Percentiles rank a stretch among this genome's conserved stretches.
Conservation (phyloP, 2,888 invertebrate species). For the Troides helena region DNA sequence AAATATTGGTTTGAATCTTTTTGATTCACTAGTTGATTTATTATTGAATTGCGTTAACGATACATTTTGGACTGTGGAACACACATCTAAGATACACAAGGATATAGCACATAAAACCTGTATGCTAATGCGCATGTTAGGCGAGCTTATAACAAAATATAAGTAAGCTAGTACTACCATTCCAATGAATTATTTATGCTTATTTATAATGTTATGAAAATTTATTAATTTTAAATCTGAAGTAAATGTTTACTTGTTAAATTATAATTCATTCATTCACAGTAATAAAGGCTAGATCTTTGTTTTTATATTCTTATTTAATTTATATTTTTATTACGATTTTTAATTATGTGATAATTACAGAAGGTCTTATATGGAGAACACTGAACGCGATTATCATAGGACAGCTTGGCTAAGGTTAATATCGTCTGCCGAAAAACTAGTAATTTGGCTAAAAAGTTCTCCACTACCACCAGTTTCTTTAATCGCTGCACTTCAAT, state of each 20-base stretch:
- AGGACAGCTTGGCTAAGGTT: slow-evolving; percentile 63
- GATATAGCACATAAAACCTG: slow-evolving; percentile 77
- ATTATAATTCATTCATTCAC: too few species aligned
- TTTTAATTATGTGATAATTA: slow-evolving; percentile 29
- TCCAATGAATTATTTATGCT: too few species aligned
- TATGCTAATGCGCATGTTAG: slow-evolving; percentile 78
- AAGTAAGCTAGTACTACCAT: slow-evolving; percentile 52
- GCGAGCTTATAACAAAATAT: slow-evolving; percentile 78
- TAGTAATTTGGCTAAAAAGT: slow-evolving; percentile 56
- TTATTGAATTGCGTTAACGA: slow-evolving; percentile 77
- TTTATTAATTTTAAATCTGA: too few species aligned
- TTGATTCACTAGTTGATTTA: slow-evolving; percentile 74
- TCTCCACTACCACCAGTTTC: slow-evolving; percentile 61
- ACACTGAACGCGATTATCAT: slow-evolving; percentile 46
- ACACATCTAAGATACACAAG: slow-evolving; percentile 63
- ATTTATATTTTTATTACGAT: neutral
- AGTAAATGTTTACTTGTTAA: too few species aligned
- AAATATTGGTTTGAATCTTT: slow-evolving; percentile 65
- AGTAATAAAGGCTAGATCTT: neutral
- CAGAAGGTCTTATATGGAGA: slow-evolving; percentile 56
- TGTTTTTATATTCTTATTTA: neutral
- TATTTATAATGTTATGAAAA: too few species aligned
- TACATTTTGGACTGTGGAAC: slow-evolving; percentile 76
- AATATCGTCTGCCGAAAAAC: slow-evolving; percentile 44
- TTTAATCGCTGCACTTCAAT: slow-evolving; percentile 53